Evolutionary conservation across 2,888 invertebrate species (phyloP).

Genomic region (Oscheius onirici): DNA sequence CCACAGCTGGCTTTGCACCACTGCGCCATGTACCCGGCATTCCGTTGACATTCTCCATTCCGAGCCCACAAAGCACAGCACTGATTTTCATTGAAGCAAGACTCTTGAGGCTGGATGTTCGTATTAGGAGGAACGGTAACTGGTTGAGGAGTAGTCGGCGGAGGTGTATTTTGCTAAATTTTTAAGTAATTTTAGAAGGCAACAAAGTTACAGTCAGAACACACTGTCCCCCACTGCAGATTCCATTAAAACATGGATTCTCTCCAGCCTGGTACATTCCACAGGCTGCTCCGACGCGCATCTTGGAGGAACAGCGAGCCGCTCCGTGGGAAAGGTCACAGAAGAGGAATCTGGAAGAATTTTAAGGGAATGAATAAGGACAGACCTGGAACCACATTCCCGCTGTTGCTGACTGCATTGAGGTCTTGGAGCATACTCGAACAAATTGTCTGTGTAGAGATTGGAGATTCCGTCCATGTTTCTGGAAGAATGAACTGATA

Average conservation of each 20-base stretch:
- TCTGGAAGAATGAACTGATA: conserved; percentile 35
- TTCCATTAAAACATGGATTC: conserved; percentile 52
- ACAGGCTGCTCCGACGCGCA: conserved; percentile 61
- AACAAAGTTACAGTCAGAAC: neutral
- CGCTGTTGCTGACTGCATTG: conserved; percentile 53
- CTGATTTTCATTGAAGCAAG: conserved; percentile 67
- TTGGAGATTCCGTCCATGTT: conserved; percentile 66
- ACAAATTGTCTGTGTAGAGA: conserved; percentile 65
- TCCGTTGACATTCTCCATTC: conserved; percentile 58
- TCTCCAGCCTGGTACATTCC: conserved; percentile 55
- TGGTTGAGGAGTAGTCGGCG: conserved; percentile 28
- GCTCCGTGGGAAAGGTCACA: conserved; percentile 53
- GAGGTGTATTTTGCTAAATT: conserved; percentile 33
- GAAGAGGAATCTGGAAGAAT: conserved; percentile 50
- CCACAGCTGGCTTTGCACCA: conserved; percentile 66
- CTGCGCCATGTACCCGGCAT: conserved; percentile 61
- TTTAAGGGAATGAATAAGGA: no score
- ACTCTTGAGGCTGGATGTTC: conserved; percentile 36
- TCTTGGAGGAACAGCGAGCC: conserved; percentile 61
- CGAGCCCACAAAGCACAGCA: conserved; percentile 63
- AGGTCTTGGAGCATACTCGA: conserved; percentile 61
- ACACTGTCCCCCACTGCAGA: conserved; percentile 45
- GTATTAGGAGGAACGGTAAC: conserved; percentile 2
- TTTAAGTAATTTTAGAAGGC: no score
- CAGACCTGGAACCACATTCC: conserved; percentile 39